Evolutionary conservation across 1,140 invertebrate species (phyloP).

Genomic region (Cepaea nemoralis): DNA sequence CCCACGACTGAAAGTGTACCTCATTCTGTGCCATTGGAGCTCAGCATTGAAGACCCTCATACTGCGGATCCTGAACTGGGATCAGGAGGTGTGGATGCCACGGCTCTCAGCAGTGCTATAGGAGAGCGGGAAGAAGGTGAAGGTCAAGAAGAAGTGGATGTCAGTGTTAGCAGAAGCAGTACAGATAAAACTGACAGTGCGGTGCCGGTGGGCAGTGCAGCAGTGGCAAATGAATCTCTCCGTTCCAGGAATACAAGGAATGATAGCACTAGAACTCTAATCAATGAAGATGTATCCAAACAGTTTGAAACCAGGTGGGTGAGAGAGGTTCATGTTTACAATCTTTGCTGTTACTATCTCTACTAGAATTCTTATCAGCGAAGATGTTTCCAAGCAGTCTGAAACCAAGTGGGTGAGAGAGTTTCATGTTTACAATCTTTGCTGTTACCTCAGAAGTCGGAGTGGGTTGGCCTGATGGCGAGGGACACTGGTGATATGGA

Average conservation of each 20-base stretch:
- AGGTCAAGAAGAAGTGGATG: slow-evolving; percentile 35
- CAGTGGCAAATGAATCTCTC: neutral
- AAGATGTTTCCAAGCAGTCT: neutral
- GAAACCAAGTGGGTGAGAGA: slow-evolving; percentile 29
- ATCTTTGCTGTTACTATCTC: slow-evolving; percentile 15
- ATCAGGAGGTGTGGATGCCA: neutral
- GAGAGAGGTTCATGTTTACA: neutral
- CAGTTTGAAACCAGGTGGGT: slow-evolving; percentile 22
- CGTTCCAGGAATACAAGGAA: neutral
- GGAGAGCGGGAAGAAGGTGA: slow-evolving; percentile 38
- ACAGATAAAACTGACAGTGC: neutral
- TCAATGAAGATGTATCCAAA: neutral
- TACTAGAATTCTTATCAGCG: neutral
- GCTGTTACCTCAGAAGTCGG: no score
- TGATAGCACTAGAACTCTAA: neutral
- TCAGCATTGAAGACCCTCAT: slow-evolving; percentile 1
- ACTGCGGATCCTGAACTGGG: slow-evolving; percentile 14
- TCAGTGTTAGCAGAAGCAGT: neutral
- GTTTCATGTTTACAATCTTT: neutral
- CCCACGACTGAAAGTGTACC: neutral
- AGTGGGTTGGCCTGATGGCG: no score
- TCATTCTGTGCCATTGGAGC: neutral
- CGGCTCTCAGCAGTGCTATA: slow-evolving; percentile 3
- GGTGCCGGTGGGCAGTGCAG: neutral
- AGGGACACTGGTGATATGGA: no score